Conservation (phyloP, 2,888 invertebrate genomes). For the Oscheius sp. region DNA sequence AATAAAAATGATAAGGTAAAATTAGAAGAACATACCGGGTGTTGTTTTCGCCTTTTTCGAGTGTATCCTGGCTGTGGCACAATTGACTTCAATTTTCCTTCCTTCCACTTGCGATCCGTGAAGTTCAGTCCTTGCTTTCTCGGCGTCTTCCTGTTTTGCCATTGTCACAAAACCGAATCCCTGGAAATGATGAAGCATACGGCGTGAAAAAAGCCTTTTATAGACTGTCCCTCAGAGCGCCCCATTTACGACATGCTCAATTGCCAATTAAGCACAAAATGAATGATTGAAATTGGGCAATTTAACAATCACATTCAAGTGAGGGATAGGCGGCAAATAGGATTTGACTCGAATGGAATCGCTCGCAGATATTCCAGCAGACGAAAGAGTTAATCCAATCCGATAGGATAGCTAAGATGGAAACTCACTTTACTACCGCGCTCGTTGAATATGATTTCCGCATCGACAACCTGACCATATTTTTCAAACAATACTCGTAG, state of each 20-base stretch:
- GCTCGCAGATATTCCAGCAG: neutral
- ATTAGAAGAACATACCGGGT: constrained; percentile 41
- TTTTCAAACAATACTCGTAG: constrained; percentile 85
- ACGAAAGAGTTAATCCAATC: constrained; percentile 14
- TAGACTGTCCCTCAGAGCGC: neutral
- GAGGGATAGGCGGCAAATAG: neutral
- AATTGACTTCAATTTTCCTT: constrained; percentile 98
- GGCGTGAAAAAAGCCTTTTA: neutral
- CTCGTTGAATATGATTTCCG: constrained; percentile 99
- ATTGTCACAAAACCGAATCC: constrained; percentile 99
- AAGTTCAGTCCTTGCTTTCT: constrained; percentile 99
- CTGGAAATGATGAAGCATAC: constrained; percentile 77
- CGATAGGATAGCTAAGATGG: neutral
- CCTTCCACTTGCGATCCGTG: constrained; percentile 99
- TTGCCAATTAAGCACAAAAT: constrained; percentile 14
- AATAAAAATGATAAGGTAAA: neutral
- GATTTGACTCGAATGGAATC: constrained; percentile 20
- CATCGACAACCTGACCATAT: constrained; percentile 98
- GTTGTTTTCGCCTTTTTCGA: constrained; percentile 86
- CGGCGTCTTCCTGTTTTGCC: constrained; percentile 99
- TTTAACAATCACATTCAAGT: constrained; percentile 9
- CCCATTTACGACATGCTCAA: neutral
- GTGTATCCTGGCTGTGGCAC: constrained; percentile 98
- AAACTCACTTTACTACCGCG: constrained; percentile 92
- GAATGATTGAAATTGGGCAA: neutral